Percentiles rank a stretch among this genome's conserved stretches.
These are phyloP conservation scores for Myotis vivesi DNA, from an alignment of 2,797 vertebrate genomes.

Conservation along the genomic window DNA sequence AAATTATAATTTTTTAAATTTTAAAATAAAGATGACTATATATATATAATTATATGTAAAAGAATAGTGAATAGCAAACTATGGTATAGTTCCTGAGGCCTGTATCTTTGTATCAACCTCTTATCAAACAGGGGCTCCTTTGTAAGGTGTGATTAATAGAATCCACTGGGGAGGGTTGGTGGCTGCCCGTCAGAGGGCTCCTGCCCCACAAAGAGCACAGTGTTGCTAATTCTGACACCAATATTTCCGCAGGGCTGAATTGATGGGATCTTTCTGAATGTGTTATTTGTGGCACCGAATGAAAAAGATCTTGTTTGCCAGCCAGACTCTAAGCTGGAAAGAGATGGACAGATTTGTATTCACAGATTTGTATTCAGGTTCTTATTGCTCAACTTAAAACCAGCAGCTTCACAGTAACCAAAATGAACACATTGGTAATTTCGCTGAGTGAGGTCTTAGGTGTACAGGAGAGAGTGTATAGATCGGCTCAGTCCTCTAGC, in stretches of 20 bases:
- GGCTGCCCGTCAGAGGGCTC: not conserved
- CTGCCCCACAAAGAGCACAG: not conserved
- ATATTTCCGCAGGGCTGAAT: constrained; percentile 35
- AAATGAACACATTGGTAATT: not conserved
- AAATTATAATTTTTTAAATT: not conserved
- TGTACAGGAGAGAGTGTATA: fast-evolving
- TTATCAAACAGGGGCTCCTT: constrained; percentile 44
- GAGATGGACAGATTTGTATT: too few relatives aligned
- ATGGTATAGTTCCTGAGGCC: not conserved
- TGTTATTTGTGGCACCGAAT: constrained; percentile 33
- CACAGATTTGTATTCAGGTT: not conserved
- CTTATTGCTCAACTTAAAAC: not conserved
- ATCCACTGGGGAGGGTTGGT: not conserved
- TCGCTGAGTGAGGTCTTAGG: not conserved
- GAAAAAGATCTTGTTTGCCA: constrained; percentile 42
- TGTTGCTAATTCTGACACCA: constrained; percentile 61
- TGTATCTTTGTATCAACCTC: not conserved
- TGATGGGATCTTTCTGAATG: constrained; percentile 54
- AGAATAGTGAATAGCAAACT: not conserved
- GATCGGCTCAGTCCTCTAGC: not conserved
- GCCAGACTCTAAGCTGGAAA: not conserved
- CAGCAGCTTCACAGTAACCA: not conserved
- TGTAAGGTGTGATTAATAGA: constrained; percentile 33
- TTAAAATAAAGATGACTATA: not conserved
- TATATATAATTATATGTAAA: not conserved